Base-by-base conservation (phyloP, 2,797 vertebrate species). In the Bucorvus abyssinicus region DNA sequence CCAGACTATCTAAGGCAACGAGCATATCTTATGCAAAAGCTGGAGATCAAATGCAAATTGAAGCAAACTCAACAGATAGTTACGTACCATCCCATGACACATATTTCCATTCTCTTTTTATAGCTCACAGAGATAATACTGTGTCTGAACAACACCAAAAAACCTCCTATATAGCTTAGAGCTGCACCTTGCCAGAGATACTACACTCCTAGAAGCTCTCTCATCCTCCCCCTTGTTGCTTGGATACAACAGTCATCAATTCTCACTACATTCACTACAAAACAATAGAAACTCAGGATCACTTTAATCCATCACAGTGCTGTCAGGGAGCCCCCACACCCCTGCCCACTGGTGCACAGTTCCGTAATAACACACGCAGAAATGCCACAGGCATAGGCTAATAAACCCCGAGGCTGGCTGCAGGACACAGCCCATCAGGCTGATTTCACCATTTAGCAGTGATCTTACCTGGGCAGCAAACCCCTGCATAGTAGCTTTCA, bases 221-320 rank as follows among this genome's bases (percentile, higher is more conserved):
- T 65, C 64, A 89, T 89, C 94, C 92, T 93, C 87, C 88, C 78
- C 94, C 63, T 94, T 83, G 80, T 94, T 93, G 75, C 90, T 90
- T 96, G 67, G 93, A 79, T 89, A 94, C 92, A 88, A 81, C 18
- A 96, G 94, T 34, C 82, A 95, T 92, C 96, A 79, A 84, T 86
- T 94, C 94, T 96, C 94, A 95, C 82, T 77, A 70, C 82, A 78
- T 83, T 75, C 87, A 89, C 47, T n/a, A 84, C 77, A 76, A 92
- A 96, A 94, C 94, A 94, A 96, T 89, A 89, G 94, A 94, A 96
- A 96, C 95, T 95, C 67, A 53, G 91, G 89, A 97, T 96, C 80
- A 7, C 95, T 89, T 95, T 36, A 87, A 98, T 97, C 97, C 95
- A 96, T 97, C 97, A 98, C 29, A 8, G 84, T 77, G 16, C 71